Conservation (phyloP, 2,113 vertebrate genomes). For the Xerus inauris region DNA sequence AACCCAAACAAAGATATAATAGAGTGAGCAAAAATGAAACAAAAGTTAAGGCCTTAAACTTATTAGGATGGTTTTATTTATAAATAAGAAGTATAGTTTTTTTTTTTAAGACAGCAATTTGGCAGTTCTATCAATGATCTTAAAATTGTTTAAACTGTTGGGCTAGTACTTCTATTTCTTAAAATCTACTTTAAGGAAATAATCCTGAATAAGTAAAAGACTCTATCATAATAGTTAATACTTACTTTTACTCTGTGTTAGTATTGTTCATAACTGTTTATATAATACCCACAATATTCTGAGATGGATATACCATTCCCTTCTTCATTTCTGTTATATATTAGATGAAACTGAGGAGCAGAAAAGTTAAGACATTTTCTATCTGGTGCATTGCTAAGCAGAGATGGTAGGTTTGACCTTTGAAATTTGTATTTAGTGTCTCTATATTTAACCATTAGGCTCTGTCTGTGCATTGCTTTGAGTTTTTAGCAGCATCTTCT, state of each 20-base stretch:
- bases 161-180: constrained; percentile 6
- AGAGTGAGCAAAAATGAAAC: constrained; percentile 27
- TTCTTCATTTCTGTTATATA: not conserved
- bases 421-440: not conserved
- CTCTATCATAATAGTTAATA: not conserved
- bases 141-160: constrained; percentile 11
- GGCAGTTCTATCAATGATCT: not conserved
- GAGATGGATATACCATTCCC: not conserved
- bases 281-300: not conserved
- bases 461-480: constrained; percentile 35
- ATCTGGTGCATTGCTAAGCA: not conserved
- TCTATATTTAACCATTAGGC: not conserved
- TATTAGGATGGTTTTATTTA: not conserved
- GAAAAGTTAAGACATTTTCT: not conserved
- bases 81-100: not conserved
- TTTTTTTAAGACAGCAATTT: constrained; percentile 19
- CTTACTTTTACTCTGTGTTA: not conserved
- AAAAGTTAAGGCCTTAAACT: not conserved
- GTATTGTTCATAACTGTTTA: not conserved
- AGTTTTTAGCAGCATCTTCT: not conserved
- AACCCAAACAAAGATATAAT: not conserved
- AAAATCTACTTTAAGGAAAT: constrained; percentile 14
- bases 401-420: not conserved
- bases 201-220: not conserved
- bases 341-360: not conserved